Evolutionary conservation across 2,888 invertebrate species (phyloP).

Genomic region (Notodonta dromedarius): DNA sequence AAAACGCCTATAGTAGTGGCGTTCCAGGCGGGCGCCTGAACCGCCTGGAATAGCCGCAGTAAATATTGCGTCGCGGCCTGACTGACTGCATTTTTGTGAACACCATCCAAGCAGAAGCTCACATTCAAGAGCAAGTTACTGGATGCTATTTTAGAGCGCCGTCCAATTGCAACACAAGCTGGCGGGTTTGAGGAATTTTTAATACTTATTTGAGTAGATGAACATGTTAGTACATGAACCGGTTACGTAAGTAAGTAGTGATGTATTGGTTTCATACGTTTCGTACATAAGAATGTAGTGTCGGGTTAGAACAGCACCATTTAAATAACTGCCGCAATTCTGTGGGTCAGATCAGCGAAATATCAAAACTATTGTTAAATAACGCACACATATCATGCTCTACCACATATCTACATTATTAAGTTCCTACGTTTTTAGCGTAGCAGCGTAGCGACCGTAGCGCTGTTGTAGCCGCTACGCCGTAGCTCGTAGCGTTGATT

Average conservation of each 20-base stretch:
- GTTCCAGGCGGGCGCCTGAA: background rate
- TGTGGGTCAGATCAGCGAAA: too few relatives aligned
- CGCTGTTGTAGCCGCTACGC: constrained; percentile 8
- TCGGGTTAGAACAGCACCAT: too few relatives aligned
- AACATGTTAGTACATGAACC: too few relatives aligned
- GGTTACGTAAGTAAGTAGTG: background rate
- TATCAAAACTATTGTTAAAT: too few relatives aligned
- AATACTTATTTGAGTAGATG: background rate
- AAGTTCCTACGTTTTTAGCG: constrained; percentile 3
- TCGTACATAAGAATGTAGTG: too few relatives aligned
- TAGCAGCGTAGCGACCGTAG: constrained; percentile 17
- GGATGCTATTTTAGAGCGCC: background rate
- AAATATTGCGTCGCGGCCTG: background rate
- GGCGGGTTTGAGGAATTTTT: background rate
- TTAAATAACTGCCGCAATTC: too few relatives aligned
- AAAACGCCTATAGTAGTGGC: background rate
- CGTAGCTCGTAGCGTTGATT: constrained; percentile 36
- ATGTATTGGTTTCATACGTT: background rate
- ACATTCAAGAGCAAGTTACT: background rate
- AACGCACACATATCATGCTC: background rate
- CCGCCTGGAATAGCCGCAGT: background rate
- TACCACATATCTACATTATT: background rate
- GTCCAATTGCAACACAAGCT: background rate
- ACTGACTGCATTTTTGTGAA: constrained; percentile 1
- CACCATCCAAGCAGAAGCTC: background rate